These are phyloP conservation scores for Tiaroga cobitis DNA, from an alignment of 2,797 vertebrate species.

Conservation along the genomic window DNA sequence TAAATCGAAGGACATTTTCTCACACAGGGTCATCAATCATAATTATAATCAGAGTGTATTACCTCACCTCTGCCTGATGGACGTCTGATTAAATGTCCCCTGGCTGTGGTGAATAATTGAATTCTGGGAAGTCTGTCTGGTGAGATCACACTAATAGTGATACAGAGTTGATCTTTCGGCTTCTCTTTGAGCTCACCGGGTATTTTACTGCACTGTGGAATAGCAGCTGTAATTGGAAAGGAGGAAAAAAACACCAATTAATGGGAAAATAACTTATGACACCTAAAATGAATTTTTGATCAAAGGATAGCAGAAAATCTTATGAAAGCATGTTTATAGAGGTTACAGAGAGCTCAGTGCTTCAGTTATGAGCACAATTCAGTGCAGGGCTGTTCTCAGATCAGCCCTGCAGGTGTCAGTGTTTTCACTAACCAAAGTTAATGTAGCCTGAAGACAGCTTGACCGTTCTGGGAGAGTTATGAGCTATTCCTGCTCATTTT, in stretches of 20 bases:
- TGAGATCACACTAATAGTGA: conserved; percentile 30
- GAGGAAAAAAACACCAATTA: background rate
- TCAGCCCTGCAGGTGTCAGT: background rate
- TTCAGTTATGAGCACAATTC: background rate
- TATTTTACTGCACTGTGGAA: conserved; percentile 17
- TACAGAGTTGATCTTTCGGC: conserved; percentile 1
- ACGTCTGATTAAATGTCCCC: conserved; percentile 67
- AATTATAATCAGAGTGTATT: conserved; percentile 68
- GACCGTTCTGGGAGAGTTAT: background rate
- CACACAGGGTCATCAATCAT: conserved; percentile 66
- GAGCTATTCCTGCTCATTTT: background rate
- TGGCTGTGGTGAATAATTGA: conserved; percentile 66
- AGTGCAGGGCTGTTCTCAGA: background rate
- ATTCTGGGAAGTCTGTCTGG: conserved; percentile 61
- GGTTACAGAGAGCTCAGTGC: background rate
- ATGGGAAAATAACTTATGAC: background rate
- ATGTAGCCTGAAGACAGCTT: background rate
- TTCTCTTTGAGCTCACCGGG: background rate
- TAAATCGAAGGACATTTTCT: conserved; percentile 59
- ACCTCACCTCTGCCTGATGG: conserved; percentile 67
- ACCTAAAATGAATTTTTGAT: conserved; percentile 2
- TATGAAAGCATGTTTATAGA: background rate
- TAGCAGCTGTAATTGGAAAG: conserved; percentile 1
- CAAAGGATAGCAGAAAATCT: background rate
- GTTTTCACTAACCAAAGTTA: background rate